A percentile compares a stretch with the other conserved stretches of the same genome.
Evolutionary conservation across 2,113 vertebrate species (phyloP).

Genomic region (Amazona vittata): DNA sequence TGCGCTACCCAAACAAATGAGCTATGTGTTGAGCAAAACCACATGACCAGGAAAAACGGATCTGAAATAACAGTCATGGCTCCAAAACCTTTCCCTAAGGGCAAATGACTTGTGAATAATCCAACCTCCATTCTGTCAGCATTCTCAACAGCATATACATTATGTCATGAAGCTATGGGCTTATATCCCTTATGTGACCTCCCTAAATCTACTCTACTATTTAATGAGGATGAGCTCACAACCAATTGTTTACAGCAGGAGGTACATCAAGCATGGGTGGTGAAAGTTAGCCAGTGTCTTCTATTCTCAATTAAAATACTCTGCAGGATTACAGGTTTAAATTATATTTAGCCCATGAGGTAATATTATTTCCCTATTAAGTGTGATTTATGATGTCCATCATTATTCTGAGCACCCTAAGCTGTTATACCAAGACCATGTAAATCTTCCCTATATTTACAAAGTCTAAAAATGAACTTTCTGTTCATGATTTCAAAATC

Average conservation of each 20-base stretch:
- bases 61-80: background rate
- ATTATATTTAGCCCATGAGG: background rate
- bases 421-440: background rate
- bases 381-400: background rate
- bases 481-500: background rate
- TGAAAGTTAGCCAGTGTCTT: background rate
- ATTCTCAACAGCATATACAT: conserved; percentile 14
- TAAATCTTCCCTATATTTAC: background rate
- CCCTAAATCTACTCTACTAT: background rate
- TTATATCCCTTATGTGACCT: background rate
- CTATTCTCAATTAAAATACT: background rate
- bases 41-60: background rate
- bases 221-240: background rate
- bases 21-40: conserved; percentile 9
- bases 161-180: background rate
- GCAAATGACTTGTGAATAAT: conserved; percentile 5
- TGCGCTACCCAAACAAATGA: background rate
- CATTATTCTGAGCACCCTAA: background rate
- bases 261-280: background rate
- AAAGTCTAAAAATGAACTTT: background rate
- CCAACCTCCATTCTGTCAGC: background rate
- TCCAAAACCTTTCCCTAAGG: background rate
- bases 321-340: background rate
- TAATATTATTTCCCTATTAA: background rate
- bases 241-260: background rate